Evolutionary conservation across 2,888 invertebrate species (phyloP).

Genomic region (Nowickia ferox): DNA sequence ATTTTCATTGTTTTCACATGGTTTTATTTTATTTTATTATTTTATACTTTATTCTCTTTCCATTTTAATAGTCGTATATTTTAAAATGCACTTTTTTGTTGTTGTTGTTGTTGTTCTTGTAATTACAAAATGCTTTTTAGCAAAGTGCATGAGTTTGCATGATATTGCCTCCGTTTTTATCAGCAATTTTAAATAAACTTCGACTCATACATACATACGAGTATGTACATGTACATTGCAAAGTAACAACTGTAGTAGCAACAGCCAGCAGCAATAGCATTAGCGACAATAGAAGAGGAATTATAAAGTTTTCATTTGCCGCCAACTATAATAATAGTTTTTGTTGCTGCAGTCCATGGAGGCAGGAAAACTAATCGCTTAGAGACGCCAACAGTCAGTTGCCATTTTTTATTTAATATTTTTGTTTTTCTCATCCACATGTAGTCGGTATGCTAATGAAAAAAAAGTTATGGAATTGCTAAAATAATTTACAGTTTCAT

Average conservation of each 20-base stretch:
- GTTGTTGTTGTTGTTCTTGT: slow-evolving; percentile 20
- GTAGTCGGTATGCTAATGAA: slow-evolving; percentile 32
- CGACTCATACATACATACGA: not conserved
- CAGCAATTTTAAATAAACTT: slow-evolving; percentile 52
- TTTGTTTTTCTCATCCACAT: not conserved
- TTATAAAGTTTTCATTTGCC: slow-evolving; percentile 63
- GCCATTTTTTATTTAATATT: slow-evolving; percentile 13
- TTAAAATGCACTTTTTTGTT: slow-evolving; percentile 61
- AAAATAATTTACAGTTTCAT: slow-evolving; percentile 25
- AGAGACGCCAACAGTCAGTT: slow-evolving; percentile 62
- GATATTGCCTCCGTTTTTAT: slow-evolving; percentile 61
- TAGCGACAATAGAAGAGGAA: slow-evolving; percentile 35
- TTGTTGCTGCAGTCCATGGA: slow-evolving; percentile 36
- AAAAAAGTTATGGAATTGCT: slow-evolving; percentile 33
- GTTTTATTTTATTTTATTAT: slow-evolving; percentile 13
- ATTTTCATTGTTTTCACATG: slow-evolving; percentile 43
- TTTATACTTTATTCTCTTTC: slow-evolving; percentile 36
- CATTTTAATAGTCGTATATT: slow-evolving; percentile 63
- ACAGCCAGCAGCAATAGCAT: not conserved
- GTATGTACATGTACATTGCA: not conserved
- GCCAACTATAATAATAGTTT: slow-evolving; percentile 57
- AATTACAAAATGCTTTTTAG: slow-evolving; percentile 71
- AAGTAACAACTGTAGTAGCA: slow-evolving; percentile 5
- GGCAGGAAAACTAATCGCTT: slow-evolving; percentile 60
- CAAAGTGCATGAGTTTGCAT: slow-evolving; percentile 70